A percentile compares a stretch with the other conserved stretches of the same genome.
Evolutionary conservation across 2,888 invertebrate genomes (phyloP).

Genomic region (Phaonia tiefii): DNA sequence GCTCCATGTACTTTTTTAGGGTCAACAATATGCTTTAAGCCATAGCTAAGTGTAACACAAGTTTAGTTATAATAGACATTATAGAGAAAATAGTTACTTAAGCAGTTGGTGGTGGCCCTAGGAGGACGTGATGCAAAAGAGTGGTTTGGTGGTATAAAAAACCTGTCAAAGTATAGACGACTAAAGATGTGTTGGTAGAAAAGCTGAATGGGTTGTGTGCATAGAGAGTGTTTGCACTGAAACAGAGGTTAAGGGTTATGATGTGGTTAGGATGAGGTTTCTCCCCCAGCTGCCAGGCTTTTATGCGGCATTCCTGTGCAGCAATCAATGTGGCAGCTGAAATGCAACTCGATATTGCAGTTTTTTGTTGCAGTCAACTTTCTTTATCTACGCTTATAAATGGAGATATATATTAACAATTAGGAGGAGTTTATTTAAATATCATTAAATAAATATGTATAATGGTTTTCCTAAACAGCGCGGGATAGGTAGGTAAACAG

Average conservation of each 20-base stretch:
- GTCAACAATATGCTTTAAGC: constrained; percentile 66
- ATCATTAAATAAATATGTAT: constrained; percentile 30
- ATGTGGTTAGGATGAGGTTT: constrained; percentile 44
- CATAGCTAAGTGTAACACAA: constrained; percentile 61
- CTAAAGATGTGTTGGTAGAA: constrained; percentile 17
- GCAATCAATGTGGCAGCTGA: constrained; percentile 24
- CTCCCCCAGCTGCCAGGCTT: constrained; percentile 19
- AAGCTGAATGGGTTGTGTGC: not conserved
- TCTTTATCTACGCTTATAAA: not conserved
- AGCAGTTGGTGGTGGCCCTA: not conserved
- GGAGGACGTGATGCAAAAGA: not conserved
- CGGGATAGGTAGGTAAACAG: no score
- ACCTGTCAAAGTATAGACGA: not conserved
- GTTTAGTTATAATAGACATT: constrained; percentile 55
- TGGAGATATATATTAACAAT: constrained; percentile 38
- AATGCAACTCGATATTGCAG: not conserved
- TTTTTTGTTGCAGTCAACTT: not conserved
- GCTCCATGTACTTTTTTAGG: constrained; percentile 58
- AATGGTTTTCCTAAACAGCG: not conserved
- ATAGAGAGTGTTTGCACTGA: not conserved
- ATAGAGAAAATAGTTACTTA: constrained; percentile 41
- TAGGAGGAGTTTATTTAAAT: constrained; percentile 46
- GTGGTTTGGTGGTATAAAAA: not conserved
- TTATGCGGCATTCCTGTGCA: constrained; percentile 42
- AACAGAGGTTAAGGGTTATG: constrained; percentile 22